These are phyloP conservation scores for Bombyx huttoni DNA, from an alignment of 2,888 invertebrate genomes.

Conservation along the genomic window DNA sequence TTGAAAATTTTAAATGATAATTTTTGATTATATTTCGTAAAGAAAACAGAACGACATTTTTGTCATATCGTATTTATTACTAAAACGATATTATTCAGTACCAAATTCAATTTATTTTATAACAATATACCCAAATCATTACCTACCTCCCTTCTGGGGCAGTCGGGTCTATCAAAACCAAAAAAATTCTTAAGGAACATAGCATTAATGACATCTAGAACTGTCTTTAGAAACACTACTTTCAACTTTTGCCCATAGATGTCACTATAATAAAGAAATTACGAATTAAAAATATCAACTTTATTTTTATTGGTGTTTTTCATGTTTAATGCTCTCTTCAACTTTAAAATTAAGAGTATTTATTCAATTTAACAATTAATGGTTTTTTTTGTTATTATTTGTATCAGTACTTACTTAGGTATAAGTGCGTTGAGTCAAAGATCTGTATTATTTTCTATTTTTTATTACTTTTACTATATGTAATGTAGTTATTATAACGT, in stretches of 20 bases:
- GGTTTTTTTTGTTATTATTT: conserved; percentile 49
- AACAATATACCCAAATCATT: too few relatives aligned
- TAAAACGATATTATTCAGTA: too few relatives aligned
- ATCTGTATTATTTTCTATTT: conserved; percentile 73
- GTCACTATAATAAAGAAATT: neutral
- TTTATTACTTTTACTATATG: conserved; percentile 68
- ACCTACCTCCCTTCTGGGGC: too few relatives aligned
- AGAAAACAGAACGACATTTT: too few relatives aligned
- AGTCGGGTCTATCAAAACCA: too few relatives aligned
- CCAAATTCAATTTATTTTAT: too few relatives aligned
- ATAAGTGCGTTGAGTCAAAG: conserved; percentile 69
- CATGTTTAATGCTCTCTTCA: conserved; percentile 48
- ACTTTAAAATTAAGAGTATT: conserved; percentile 55
- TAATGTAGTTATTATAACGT: conserved; percentile 32
- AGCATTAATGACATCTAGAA: too few relatives aligned
- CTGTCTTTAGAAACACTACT: neutral
- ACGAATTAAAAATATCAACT: neutral
- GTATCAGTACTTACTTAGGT: conserved; percentile 60
- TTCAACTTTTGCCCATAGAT: neutral
- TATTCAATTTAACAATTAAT: conserved; percentile 59
- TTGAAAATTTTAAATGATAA: too few relatives aligned
- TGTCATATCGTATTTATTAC: too few relatives aligned
- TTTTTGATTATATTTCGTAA: too few relatives aligned
- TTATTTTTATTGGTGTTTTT: neutral
- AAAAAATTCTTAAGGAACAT: too few relatives aligned